Evolutionary conservation across 2,113 vertebrate species (phyloP).

Genomic region (Onychostruthus taczanowskii): DNA sequence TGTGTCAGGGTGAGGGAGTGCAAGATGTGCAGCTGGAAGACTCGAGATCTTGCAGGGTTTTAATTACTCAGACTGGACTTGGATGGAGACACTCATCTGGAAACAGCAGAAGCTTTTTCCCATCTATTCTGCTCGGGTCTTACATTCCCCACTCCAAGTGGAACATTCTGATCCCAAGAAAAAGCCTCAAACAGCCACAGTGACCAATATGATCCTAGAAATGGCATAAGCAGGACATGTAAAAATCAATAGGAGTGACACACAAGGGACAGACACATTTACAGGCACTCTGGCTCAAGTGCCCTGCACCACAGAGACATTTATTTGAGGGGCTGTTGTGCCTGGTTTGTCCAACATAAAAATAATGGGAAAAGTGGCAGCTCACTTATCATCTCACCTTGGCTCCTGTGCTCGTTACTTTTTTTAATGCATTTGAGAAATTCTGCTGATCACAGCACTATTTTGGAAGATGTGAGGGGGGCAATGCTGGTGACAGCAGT

Average conservation of each 20-base stretch:
- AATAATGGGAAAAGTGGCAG: conserved; percentile 55
- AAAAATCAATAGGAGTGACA: neutral
- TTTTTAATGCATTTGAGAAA: neutral
- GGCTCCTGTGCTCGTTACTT: neutral
- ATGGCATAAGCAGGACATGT: neutral
- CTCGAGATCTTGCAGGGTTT: neutral
- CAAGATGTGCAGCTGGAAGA: neutral
- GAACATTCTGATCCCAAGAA: neutral
- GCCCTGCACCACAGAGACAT: neutral
- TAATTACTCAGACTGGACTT: neutral
- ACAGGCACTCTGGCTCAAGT: neutral
- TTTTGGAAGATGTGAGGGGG: neutral
- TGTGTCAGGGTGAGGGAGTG: neutral
- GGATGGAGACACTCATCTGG: neutral
- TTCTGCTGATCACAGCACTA: neutral
- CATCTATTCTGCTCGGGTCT: neutral
- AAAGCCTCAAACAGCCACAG: too few relatives aligned
- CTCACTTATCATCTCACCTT: conserved; percentile 37
- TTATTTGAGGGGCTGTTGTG: neutral
- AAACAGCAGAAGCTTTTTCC: neutral
- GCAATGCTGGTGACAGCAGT: neutral
- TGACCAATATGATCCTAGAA: neutral
- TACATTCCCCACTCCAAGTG: neutral
- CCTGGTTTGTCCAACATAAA: neutral
- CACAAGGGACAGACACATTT: neutral